Evolutionary conservation across 2,797 vertebrate genomes (phyloP), one percentile per base, ranked within the genome.

Genomic region (Coranthus polyacanthus): DNA sequence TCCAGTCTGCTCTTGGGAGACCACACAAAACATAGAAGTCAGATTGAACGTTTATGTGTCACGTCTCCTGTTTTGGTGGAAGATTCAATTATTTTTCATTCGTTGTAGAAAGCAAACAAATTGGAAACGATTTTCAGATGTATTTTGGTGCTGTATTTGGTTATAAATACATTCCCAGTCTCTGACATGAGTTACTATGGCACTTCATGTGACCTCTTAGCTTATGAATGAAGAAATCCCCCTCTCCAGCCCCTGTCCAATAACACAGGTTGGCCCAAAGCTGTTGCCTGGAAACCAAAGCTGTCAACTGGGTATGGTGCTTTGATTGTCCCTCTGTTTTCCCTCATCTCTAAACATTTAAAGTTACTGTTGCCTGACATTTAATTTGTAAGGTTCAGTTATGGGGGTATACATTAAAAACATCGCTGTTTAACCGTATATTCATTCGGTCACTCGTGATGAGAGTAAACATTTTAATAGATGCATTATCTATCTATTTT

Each of bases 251-350:
- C 36, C 60, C 22, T 17, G 55, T 46, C 71, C 38, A 10, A 62
- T 62, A 39, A 79, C 78, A 82, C 73, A 65, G 72, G 68, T 52
- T 76, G 72, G 55, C 56, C 78, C 80, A 90, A 84, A 81, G 67
- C 70, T 64, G 87, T 92, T 90, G 86, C 82, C 75, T 86, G 58
- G 86, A 82, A 88, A 91, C 87, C 59, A 77, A 47, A 69, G 58
- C 68, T 59, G 72, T 72, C 77, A 84, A 80, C 80, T 74, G 85
- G 72, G 68, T 60, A 53, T 68, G 47, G 65, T 71, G 68, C 66
- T 68, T 52, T 63, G 34, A 68, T 49, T 66, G 50, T 66, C 54
- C 49, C 47, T 29, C 24, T 42, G 16, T 47, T 38, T 46, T 43
- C 41, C 12, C 16, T 15, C 34, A n/a, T 44, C 24, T 34, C 43